Conservation (phyloP, 2,797 vertebrate genomes). For the Tragopan temminckii region DNA sequence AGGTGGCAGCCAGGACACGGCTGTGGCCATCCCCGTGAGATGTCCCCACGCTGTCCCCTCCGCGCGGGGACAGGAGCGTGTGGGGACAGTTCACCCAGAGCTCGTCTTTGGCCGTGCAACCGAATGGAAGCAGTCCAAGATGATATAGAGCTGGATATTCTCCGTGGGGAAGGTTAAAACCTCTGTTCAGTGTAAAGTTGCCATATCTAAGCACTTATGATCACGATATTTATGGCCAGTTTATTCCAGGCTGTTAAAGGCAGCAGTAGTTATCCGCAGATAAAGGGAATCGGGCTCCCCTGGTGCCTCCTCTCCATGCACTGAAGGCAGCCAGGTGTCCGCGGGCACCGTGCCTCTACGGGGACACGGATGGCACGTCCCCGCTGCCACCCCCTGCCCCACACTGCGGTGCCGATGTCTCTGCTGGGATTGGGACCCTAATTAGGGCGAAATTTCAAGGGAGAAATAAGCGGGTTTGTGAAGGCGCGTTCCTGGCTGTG, state of each 20-base stretch:
- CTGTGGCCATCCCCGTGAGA: rapidly evolving
- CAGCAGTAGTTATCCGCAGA: conserved; percentile 64
- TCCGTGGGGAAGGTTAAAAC: conserved; percentile 72
- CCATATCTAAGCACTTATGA: conserved; percentile 70
- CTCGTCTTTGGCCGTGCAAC: background rate
- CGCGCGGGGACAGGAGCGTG: background rate
- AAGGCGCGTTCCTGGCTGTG: conserved; percentile 44
- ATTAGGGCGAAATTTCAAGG: conserved; percentile 71
- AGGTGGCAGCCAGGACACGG: rapidly evolving
- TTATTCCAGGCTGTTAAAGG: conserved; percentile 74
- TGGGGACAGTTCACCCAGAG: background rate
- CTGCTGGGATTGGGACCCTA: conserved; percentile 34
- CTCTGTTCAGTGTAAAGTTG: conserved; percentile 73
- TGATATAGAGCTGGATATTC: conserved; percentile 59
- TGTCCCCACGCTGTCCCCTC: background rate
- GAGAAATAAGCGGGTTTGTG: conserved; percentile 58
- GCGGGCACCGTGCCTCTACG: rapidly evolving
- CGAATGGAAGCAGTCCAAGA: conserved; percentile 20
- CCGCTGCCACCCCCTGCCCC: background rate
- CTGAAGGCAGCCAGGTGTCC: background rate
- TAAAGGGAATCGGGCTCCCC: conserved; percentile 56
- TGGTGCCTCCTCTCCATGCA: background rate
- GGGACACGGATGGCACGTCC: background rate
- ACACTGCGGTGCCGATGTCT: background rate
- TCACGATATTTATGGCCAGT: conserved; percentile 73